These are phyloP conservation scores for Aplocera efformata DNA, from an alignment of 2,888 invertebrate species.

Conservation along the genomic window DNA sequence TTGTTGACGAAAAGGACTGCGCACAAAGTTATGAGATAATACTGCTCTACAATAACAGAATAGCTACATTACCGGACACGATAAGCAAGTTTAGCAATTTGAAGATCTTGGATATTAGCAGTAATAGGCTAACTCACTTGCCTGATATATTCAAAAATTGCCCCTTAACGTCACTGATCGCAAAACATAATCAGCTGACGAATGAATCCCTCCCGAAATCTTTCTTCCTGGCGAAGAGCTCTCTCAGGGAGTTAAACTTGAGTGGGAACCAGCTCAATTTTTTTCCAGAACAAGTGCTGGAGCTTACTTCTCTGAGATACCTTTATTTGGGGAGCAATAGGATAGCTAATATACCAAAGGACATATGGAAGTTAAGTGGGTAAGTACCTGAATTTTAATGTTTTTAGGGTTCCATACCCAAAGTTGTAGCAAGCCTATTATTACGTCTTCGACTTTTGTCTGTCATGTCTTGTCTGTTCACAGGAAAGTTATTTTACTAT, in stretches of 20 bases:
- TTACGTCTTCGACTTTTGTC: slow-evolving; percentile 2
- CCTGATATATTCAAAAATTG: slow-evolving; percentile 89
- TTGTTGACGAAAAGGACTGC: slow-evolving; percentile 81
- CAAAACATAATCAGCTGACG: slow-evolving; percentile 92
- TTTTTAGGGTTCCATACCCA: too few species aligned
- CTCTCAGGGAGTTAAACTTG: slow-evolving; percentile 93
- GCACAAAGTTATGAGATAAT: slow-evolving; percentile 85
- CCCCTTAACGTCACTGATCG: slow-evolving; percentile 88
- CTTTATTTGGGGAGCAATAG: slow-evolving; percentile 95
- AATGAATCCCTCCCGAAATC: slow-evolving; percentile 94
- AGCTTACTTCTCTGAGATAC: slow-evolving; percentile 87
- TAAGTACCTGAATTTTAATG: slow-evolving; percentile 36
- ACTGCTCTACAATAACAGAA: slow-evolving; percentile 91
- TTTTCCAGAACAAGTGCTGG: slow-evolving; percentile 93
- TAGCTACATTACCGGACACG: slow-evolving; percentile 84
- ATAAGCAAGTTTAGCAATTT: slow-evolving; percentile 85
- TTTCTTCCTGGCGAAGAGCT: slow-evolving; percentile 82
- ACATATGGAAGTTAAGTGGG: slow-evolving; percentile 82
- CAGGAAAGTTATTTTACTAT: too few species aligned
- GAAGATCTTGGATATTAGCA: slow-evolving; percentile 91
- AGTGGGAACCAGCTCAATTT: slow-evolving; percentile 93
- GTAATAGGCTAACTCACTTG: slow-evolving; percentile 88
- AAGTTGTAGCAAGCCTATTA: too few species aligned
- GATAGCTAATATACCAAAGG: slow-evolving; percentile 89
- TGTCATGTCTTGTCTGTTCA: too few species aligned